Evolutionary conservation across 2,113 vertebrate genomes (phyloP).

Genomic region (Xiphophorus maculatus): DNA sequence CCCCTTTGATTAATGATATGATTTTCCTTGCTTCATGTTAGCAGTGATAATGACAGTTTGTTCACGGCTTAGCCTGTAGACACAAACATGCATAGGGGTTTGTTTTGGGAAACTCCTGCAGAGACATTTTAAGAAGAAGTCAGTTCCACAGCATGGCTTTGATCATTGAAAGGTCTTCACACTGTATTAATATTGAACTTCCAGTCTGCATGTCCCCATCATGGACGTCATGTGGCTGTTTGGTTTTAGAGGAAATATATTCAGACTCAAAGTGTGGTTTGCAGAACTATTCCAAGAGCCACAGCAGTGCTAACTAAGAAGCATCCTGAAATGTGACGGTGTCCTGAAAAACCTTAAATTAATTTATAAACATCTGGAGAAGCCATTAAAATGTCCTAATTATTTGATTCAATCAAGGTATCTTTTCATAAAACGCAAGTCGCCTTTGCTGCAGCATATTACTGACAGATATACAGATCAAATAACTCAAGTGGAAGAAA

Average conservation of each 20-base stretch:
- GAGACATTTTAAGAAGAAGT: not conserved
- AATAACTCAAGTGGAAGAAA: not conserved
- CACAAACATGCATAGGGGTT: not conserved
- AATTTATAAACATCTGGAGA: not conserved
- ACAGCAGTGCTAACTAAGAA: not conserved
- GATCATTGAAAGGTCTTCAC: not conserved
- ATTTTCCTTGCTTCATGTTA: not conserved
- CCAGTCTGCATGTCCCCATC: not conserved
- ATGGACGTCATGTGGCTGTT: not conserved
- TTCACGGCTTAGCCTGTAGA: not conserved
- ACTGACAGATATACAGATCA: not conserved
- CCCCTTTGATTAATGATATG: not conserved
- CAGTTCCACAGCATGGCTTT: constrained; percentile 24
- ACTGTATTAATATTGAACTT: not conserved
- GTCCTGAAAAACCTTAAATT: too few relatives aligned
- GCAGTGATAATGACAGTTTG: not conserved
- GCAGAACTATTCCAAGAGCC: not conserved
- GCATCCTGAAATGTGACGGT: not conserved
- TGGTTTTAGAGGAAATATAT: not conserved
- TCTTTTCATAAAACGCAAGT: not conserved
- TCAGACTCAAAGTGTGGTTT: not conserved
- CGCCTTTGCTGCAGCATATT: not conserved
- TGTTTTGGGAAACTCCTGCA: not conserved
- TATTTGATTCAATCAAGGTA: not conserved
- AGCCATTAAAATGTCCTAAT: not conserved